Base-by-base conservation (phyloP, 1,140 invertebrate species). In the Gonatopus flavifemur region DNA sequence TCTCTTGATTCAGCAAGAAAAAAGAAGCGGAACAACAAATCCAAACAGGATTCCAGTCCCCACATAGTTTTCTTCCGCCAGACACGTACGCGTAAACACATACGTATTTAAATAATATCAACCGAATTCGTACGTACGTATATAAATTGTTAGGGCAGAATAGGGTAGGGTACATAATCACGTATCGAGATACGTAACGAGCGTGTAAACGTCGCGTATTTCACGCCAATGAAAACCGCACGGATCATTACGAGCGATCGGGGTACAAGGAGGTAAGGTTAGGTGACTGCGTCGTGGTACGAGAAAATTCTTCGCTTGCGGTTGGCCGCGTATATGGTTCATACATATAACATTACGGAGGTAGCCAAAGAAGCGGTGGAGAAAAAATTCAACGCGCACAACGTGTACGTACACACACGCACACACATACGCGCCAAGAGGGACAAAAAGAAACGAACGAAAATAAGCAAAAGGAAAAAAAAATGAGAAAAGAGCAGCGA, bases 191-290 rank as follows among this genome's bases (percentile, higher is more conserved):
- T 50, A 42, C 45, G 57, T 49, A 53, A 60, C 58, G 47, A 57
- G 61, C 55, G 57, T 48, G 49, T 62, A 65, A 66, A 60, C 59
- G 58, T 67, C 63, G 58, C 53, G 49, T 66, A 64, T 62, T 64
- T 66, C 64, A 64, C 64, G 53, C 59, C 56, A 51, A 57, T 58
- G 62, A 54, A 66, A 64, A 58, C 59, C 62, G 55, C 55, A 55
- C 40, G 57, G 55, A 66, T 66, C 57, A 58, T 66, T 66, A 67
- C 65, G 50, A 37, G 18, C 56, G 49, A 62, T 64, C 59, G 57
- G 49, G 40, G 35, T n/a, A n/a, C n/a, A n/a, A n/a, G n/a, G n/a
- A n/a, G n/a, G n/a, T n/a, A n/a, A n/a, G n/a, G n/a, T n/a, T n/a
- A n/a, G n/a, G n/a, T n/a, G n/a, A n/a, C n/a, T n/a, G n/a, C n/a